These are phyloP conservation scores for Drosophila gunungcola DNA, from an alignment of 1,140 invertebrate genomes.

Conservation along the genomic window DNA sequence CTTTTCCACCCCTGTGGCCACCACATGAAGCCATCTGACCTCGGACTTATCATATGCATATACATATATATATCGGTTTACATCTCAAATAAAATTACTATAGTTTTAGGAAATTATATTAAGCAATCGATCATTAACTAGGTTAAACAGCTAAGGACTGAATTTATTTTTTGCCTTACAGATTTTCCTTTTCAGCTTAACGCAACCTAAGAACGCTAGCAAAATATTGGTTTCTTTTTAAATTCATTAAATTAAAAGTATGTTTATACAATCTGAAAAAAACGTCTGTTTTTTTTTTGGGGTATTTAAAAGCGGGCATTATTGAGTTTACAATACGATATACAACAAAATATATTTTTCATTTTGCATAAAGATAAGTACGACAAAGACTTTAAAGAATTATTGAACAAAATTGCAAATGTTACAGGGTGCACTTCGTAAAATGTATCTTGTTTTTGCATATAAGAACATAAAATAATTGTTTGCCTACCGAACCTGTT, in stretches of 20 bases:
- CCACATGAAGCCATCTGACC: background rate
- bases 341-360: background rate
- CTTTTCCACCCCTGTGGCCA: background rate
- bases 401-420: too few relatives aligned
- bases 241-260: background rate
- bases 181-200: too few relatives aligned
- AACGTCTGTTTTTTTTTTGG: background rate
- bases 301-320: background rate
- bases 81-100: background rate
- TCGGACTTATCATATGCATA: background rate
- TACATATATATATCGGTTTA: background rate
- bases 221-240: background rate
- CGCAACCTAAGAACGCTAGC: background rate
- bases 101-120: too few relatives aligned
- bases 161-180: too few relatives aligned
- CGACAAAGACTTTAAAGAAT: too few relatives aligned
- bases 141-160: too few relatives aligned
- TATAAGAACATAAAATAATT: background rate
- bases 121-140: too few relatives aligned
- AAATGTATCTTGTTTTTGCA: background rate
- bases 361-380: too few relatives aligned
- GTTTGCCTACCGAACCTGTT: constrained; percentile 14
- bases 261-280: background rate
- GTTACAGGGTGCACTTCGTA: too few relatives aligned
- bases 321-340: background rate